These are phyloP conservation scores for Silurus asotus DNA, from an alignment of 2,113 vertebrate species.

Conservation along the genomic window DNA sequence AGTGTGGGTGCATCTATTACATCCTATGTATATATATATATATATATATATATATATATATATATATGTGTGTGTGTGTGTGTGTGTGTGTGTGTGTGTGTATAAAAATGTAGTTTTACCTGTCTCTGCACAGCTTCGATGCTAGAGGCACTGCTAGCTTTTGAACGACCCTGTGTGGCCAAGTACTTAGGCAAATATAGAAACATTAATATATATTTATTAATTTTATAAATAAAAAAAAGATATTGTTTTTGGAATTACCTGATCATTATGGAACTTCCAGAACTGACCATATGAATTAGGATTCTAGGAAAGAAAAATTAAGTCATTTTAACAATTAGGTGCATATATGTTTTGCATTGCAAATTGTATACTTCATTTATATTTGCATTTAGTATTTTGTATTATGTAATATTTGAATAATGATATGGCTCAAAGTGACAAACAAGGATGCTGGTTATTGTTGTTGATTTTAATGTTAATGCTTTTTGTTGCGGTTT, in stretches of 20 bases:
- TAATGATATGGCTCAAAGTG: too few species aligned
- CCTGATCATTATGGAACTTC: conserved; percentile 47
- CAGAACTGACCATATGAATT: not conserved
- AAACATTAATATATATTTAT: not conserved
- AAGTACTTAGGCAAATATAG: conserved; percentile 2
- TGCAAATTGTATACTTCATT: not conserved
- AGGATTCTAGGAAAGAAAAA: conserved; percentile 50
- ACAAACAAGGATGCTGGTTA: too few species aligned
- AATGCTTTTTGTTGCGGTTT: too few species aligned
- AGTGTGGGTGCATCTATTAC: not conserved
- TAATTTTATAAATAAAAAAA: not conserved
- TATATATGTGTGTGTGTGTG: too few species aligned
- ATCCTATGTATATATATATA: too few species aligned
- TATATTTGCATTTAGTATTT: too few species aligned
- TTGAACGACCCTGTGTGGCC: not conserved
- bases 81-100: too few species aligned
- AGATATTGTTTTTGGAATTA: conserved; percentile 9
- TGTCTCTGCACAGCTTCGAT: conserved; percentile 46
- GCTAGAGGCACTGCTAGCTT: conserved; percentile 43
- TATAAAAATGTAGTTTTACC: conserved; percentile 27
- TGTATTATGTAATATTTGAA: too few species aligned
- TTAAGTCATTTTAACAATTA: not conserved
- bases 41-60: too few species aligned
- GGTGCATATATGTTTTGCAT: not conserved
- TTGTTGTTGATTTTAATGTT: too few species aligned